Conservation (phyloP, 2,113 vertebrate genomes). For the Sylvietta virens region DNA sequence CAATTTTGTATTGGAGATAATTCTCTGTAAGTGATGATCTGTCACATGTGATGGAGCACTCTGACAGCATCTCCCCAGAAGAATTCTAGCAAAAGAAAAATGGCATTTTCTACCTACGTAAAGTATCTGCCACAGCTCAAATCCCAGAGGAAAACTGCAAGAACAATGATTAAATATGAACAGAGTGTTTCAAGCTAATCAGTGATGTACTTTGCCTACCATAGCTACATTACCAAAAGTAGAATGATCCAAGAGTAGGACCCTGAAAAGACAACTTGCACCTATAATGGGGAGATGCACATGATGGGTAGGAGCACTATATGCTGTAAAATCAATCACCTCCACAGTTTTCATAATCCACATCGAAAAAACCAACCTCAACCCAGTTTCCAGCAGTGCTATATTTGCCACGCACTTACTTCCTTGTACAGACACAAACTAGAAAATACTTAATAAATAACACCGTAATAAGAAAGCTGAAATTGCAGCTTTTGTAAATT, state of each 20-base stretch:
- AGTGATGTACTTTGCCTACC: neutral
- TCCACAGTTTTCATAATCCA: neutral
- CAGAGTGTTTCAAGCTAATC: neutral
- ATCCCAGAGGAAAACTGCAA: neutral
- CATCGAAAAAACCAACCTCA: neutral
- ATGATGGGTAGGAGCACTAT: neutral
- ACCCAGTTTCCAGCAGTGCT: neutral
- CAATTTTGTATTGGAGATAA: conserved; percentile 44
- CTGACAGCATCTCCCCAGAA: conserved; percentile 14
- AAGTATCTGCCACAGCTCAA: neutral
- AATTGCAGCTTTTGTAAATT: neutral
- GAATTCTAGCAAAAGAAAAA: neutral
- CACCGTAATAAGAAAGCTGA: neutral
- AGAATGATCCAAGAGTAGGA: neutral
- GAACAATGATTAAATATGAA: neutral
- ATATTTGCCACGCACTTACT: neutral
- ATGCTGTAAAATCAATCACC: neutral
- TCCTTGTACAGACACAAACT: neutral
- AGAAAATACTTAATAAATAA: neutral
- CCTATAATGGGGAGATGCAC: neutral
- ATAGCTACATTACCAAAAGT: neutral
- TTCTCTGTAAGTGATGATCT: neutral
- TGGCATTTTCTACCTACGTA: conserved; percentile 9
- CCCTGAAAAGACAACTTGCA: neutral
- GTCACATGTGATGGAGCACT: neutral